These are phyloP conservation scores for Parascotia fuliginaria DNA, from an alignment of 2,888 invertebrate species.

Conservation along the genomic window DNA sequence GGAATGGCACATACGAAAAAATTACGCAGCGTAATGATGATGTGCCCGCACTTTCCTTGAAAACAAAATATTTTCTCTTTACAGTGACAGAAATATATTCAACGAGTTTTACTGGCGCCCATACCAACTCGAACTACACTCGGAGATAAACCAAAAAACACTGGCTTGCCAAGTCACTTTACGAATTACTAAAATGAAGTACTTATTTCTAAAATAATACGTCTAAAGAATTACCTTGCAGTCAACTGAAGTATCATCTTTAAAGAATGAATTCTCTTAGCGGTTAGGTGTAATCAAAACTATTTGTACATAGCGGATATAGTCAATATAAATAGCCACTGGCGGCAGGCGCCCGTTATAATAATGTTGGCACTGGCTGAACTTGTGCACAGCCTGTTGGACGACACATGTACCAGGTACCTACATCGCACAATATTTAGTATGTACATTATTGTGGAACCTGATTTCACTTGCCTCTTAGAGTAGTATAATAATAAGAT, in stretches of 20 bases:
- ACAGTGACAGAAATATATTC: conserved; percentile 79
- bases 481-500: too few relatives aligned
- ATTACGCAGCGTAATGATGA: conserved; percentile 85
- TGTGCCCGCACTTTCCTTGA: conserved; percentile 80
- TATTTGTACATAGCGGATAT: too few relatives aligned
- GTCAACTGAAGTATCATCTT: too few relatives aligned
- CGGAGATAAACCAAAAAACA: conserved; percentile 33
- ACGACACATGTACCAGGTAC: background rate
- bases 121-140: conserved; percentile 43
- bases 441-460: background rate
- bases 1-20: conserved; percentile 84
- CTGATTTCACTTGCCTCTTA: background rate
- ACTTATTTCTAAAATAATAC: too few relatives aligned
- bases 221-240: too few relatives aligned
- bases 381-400: conserved; percentile 7
- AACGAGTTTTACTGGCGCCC: conserved; percentile 65
- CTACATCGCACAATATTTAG: background rate
- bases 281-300: too few relatives aligned
- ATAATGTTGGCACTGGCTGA: conserved; percentile 4
- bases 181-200: conserved; percentile 42
- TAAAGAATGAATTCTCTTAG: too few relatives aligned
- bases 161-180: conserved; percentile 48
- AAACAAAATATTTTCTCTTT: conserved; percentile 82
- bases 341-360: background rate
- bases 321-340: background rate